phyloP scores from a whole-genome alignment of 2,113 vertebrate genomes.

The Eublepharis macularius region DNA sequence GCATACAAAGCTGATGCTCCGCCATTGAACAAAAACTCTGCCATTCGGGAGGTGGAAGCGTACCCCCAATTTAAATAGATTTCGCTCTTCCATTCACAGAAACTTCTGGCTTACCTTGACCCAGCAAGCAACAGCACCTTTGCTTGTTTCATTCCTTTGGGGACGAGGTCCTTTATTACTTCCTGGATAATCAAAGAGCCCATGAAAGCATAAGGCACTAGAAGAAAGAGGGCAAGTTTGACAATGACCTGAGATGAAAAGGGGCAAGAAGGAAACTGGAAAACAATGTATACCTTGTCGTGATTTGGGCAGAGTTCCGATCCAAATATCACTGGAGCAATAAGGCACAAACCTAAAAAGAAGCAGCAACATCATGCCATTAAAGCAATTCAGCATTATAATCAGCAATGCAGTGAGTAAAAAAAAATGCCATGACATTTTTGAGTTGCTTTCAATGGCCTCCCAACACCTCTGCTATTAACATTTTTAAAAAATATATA shows the following conservation, averaged over 20 bases:
- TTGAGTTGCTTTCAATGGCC: too few species aligned
- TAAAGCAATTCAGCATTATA: too few species aligned
- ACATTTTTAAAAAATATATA: too few species aligned
- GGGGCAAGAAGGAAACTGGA: neutral
- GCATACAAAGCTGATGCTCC: too few species aligned
- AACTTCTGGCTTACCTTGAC: conserved; percentile 74
- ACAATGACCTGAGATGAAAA: neutral
- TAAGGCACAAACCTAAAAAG: conserved; percentile 81
- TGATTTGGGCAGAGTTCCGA: conserved; percentile 73
- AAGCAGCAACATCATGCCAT: neutral
- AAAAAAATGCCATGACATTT: too few species aligned
- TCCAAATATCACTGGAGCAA: conserved; percentile 87
- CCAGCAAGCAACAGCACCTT: conserved; percentile 83
- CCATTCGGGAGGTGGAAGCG: too few species aligned
- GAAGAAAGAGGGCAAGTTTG: neutral
- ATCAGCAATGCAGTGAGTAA: too few species aligned
- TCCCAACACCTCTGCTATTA: too few species aligned
- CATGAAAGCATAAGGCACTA: conserved; percentile 81
- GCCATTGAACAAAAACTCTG: too few species aligned
- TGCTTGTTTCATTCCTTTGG: conserved; percentile 82
- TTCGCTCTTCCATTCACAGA: too few species aligned
- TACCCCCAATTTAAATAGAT: too few species aligned
- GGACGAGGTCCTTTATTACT: conserved; percentile 82
- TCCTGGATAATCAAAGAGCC: conserved; percentile 83
- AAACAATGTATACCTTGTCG: conserved; percentile 32